These are phyloP conservation scores for Danaus plexippus DNA, from an alignment of 1,140 invertebrate genomes.

Conservation along the genomic window DNA sequence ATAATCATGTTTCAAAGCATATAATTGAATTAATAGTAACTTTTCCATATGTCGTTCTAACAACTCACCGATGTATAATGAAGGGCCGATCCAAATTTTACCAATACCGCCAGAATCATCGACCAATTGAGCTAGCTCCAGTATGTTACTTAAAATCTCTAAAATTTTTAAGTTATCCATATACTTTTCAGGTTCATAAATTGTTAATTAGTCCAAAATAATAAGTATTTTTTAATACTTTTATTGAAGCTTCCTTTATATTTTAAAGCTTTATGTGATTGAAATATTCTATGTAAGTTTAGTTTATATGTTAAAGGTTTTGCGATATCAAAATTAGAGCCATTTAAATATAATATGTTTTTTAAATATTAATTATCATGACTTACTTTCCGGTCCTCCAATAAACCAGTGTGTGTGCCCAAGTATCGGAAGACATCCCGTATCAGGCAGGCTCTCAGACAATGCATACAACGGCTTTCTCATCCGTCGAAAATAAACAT, in stretches of 20 bases:
- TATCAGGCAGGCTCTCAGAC: conserved; percentile 29
- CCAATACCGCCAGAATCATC: conserved; percentile 24
- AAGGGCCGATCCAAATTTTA: conserved; percentile 44
- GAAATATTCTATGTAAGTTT: too few relatives aligned
- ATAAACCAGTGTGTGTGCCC: conserved; percentile 55
- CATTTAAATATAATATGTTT: neutral
- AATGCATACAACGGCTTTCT: conserved; percentile 41
- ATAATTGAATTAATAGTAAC: conserved; percentile 4
- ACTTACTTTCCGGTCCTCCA: conserved; percentile 50
- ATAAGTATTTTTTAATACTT: too few relatives aligned
- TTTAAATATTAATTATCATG: conserved; percentile 1
- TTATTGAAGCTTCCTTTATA: too few relatives aligned
- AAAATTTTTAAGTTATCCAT: conserved; percentile 13
- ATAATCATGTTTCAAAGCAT: neutral
- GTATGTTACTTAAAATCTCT: conserved; percentile 43
- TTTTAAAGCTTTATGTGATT: too few relatives aligned
- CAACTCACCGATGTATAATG: conserved; percentile 39
- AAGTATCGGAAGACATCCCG: conserved; percentile 35
- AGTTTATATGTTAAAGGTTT: too few relatives aligned
- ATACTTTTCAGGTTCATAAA: too few relatives aligned
- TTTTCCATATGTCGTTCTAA: conserved; percentile 1
- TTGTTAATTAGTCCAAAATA: too few relatives aligned
- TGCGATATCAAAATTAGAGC: too few relatives aligned
- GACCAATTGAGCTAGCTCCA: conserved; percentile 20
- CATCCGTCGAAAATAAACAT: conserved; percentile 31